Conservation (phyloP, 2,888 invertebrate genomes). For the Melanotus villosus region DNA sequence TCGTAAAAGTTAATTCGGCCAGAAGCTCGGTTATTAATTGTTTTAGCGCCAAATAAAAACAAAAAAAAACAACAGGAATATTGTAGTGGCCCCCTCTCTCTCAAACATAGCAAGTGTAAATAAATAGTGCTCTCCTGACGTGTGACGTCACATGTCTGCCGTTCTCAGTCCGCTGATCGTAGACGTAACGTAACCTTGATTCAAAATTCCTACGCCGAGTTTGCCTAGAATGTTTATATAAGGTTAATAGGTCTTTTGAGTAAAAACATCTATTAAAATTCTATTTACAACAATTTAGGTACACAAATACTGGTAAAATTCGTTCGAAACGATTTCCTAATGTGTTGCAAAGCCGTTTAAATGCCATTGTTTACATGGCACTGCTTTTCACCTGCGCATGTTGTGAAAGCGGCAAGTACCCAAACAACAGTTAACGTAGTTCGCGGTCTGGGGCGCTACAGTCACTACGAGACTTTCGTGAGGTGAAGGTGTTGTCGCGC, state of each 20-base stretch:
- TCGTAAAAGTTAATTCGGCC: too few relatives aligned
- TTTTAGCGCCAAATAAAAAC: not conserved
- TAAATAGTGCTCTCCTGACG: conserved; percentile 55
- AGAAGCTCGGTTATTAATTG: too few relatives aligned
- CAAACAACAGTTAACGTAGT: conserved; percentile 65
- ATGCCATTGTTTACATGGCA: conserved; percentile 61
- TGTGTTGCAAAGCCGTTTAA: not conserved
- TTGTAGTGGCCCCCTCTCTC: not conserved
- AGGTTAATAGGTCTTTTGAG: conserved; percentile 7
- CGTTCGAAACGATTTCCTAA: conserved; percentile 4
- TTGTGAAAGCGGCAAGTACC: conserved; percentile 61
- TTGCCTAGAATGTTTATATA: conserved; percentile 34
- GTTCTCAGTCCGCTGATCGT: conserved; percentile 54
- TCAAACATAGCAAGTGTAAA: conserved; percentile 53
- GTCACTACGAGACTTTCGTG: conserved; percentile 38
- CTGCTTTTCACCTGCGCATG: conserved; percentile 64
- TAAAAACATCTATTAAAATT: not conserved
- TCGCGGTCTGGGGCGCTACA: conserved; percentile 51
- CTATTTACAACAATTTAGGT: not conserved
- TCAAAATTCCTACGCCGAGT: conserved; percentile 57
- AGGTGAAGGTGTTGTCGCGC: conserved; percentile 32
- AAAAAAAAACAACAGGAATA: conserved; percentile 2
- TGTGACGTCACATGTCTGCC: conserved; percentile 56
- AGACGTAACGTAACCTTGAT: conserved; percentile 63
- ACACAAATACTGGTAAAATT: not conserved